These are phyloP conservation scores for Dendrolimus houi DNA, from an alignment of 2,888 invertebrate species.

Conservation along the genomic window DNA sequence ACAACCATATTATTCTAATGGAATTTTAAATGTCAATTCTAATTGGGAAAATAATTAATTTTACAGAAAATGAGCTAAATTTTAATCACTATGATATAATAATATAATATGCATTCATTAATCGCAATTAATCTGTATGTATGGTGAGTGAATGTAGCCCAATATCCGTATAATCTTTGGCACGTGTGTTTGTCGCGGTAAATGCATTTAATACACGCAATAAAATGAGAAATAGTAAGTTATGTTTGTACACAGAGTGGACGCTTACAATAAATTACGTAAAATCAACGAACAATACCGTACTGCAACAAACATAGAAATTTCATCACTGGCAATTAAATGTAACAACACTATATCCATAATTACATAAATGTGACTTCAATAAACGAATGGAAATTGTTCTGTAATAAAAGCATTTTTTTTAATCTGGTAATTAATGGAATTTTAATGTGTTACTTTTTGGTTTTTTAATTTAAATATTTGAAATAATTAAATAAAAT, in stretches of 20 bases:
- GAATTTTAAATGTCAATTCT: conserved; percentile 1
- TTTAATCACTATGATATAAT: conserved; percentile 4
- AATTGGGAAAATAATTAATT: background rate
- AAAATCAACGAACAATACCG: too few relatives aligned
- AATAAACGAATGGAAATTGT: too few relatives aligned
- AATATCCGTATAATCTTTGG: conserved; percentile 13
- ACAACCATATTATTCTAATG: background rate
- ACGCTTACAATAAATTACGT: too few relatives aligned
- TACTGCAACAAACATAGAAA: too few relatives aligned
- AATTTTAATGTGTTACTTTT: too few relatives aligned
- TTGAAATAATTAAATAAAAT: too few relatives aligned
- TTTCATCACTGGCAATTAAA: too few relatives aligned
- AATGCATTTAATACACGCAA: conserved; percentile 19
- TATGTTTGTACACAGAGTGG: background rate
- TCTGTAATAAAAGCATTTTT: too few relatives aligned
- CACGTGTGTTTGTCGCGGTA: conserved; percentile 26
- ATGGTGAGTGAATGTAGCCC: conserved; percentile 6
- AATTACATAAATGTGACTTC: too few relatives aligned
- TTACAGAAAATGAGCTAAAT: conserved; percentile 32
- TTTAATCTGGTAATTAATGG: too few relatives aligned
- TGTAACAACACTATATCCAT: too few relatives aligned
- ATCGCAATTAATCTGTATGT: conserved; percentile 5
- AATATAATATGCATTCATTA: conserved; percentile 8
- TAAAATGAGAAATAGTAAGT: background rate
- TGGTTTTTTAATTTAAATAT: too few relatives aligned